phyloP scores from a whole-genome alignment of 2,888 invertebrate genomes.

The Parnassius orleans region DNA sequence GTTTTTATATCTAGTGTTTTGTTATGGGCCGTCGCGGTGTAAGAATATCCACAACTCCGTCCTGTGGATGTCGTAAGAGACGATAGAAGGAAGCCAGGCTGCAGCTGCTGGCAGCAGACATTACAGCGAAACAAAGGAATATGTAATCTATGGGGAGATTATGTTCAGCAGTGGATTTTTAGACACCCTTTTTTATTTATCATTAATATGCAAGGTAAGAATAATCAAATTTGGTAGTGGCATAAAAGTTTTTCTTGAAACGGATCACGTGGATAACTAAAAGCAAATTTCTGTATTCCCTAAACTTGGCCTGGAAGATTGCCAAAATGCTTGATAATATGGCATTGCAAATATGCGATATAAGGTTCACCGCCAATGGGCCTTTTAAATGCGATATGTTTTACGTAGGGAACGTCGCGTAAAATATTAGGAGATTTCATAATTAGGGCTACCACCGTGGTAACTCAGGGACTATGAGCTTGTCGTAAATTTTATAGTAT shows the following conservation, averaged over 20 bases:
- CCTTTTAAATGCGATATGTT: not conserved
- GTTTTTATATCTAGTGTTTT: too few species aligned
- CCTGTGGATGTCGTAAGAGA: too few species aligned
- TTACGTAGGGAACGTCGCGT: too few species aligned
- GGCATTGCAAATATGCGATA: slow-evolving; percentile 9
- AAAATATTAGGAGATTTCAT: too few species aligned
- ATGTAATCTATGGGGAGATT: too few species aligned
- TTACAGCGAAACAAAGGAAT: too few species aligned
- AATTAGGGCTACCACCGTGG: too few species aligned
- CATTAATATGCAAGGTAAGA: not conserved
- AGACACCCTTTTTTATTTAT: not conserved
- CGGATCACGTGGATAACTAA: not conserved
- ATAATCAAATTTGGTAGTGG: not conserved
- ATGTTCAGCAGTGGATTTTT: too few species aligned
- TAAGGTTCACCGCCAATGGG: slow-evolving; percentile 1
- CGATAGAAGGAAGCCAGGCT: not conserved
- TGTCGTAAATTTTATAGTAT: too few species aligned
- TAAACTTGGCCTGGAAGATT: slow-evolving; percentile 5
- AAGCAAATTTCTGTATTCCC: not conserved
- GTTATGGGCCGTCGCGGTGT: not conserved
- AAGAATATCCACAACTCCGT: too few species aligned
- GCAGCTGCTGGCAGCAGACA: too few species aligned
- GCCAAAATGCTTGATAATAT: slow-evolving; percentile 15
- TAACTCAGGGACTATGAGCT: too few species aligned
- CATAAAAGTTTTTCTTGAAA: not conserved